Percentiles rank a stretch among this genome's conserved stretches.
These are phyloP conservation scores for Ptychoptera albimana DNA, from an alignment of 2,888 invertebrate genomes.

Conservation along the genomic window DNA sequence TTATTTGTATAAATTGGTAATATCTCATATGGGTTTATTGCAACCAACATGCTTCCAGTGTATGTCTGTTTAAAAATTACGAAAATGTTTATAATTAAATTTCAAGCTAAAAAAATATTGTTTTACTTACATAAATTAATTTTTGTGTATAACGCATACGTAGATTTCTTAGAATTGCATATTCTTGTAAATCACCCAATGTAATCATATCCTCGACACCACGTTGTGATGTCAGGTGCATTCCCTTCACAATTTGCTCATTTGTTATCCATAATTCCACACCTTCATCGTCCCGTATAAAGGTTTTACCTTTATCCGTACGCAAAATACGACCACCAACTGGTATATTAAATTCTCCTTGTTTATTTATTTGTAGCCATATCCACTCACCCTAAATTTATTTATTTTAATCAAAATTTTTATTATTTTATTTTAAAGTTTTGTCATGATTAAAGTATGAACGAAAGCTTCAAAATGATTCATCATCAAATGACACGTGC, in stretches of 20 bases:
- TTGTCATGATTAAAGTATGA: too few relatives aligned
- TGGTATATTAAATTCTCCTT: conserved; percentile 67
- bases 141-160: conserved; percentile 76
- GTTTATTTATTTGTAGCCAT: conserved; percentile 67
- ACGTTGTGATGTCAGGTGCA: conserved; percentile 61
- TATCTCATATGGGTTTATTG: conserved; percentile 89
- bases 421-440: too few relatives aligned
- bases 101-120: background rate
- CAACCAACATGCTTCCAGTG: conserved; percentile 86
- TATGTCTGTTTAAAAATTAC: conserved; percentile 55
- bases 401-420: background rate
- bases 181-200: conserved; percentile 85
- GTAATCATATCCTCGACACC: conserved; percentile 94
- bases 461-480: too few relatives aligned
- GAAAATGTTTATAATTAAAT: background rate
- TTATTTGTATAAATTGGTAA: conserved; percentile 88
- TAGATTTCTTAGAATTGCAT: conserved; percentile 81
- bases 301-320: conserved; percentile 56
- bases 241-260: conserved; percentile 45
- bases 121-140: conserved; percentile 70
- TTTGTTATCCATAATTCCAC: conserved; percentile 46
- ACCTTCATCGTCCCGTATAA: conserved; percentile 71
- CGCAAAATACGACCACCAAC: conserved; percentile 70
- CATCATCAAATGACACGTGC: too few relatives aligned
- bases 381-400: conserved; percentile 62